Evolutionary conservation across 1,140 invertebrate species (phyloP), one percentile per base, ranked within the genome.

Genomic region (Tenebrio molitor): DNA sequence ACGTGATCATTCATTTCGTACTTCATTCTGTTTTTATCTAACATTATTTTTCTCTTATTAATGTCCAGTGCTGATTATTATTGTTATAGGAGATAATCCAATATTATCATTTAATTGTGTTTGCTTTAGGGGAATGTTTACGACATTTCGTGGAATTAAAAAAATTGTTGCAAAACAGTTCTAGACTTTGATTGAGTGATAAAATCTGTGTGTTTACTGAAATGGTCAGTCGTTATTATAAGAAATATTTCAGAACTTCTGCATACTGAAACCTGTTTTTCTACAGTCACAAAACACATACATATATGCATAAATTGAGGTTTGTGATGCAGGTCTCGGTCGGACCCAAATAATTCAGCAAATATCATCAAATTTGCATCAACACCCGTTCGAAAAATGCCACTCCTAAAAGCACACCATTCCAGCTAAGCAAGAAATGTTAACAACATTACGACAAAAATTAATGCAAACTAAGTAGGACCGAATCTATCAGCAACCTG

Each of bases 41-140:
- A n/a, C 42, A 16, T 0, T 46, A 16, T 46, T 46, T 16, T 15
- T 46, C 14, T 4, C 4, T 5, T 5, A 10, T 4, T 50, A 50
- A 17, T 50, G 44, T 50, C 44, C 44, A 50, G 7, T 21, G 23
- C 42, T 50, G 44, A 50, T 50, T 50, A 50, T 50, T 17, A 21
- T 17, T 50, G n/a, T 50, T 50, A 17, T 19, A 21, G 44, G n/a
- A 21, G 44, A 50, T 50, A 50, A 50, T 21, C 23, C 19, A 21
- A 10, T 21, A 14, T 50, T 19, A 21, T 50, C 3, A 41, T 10
- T 7, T 12, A 50, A 58, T 29, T 29, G 29, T 58, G 29, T 58
- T 58, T 58, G 14, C 29, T 58, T 50, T 50, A 50, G 44, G 8
- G n/a, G n/a, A n/a, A n/a, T n/a, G n/a, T n/a, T n/a, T n/a, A n/a